These are phyloP conservation scores for Lordiphosa andalusiaca DNA, from an alignment of 2,888 invertebrate species.

Conservation along the genomic window DNA sequence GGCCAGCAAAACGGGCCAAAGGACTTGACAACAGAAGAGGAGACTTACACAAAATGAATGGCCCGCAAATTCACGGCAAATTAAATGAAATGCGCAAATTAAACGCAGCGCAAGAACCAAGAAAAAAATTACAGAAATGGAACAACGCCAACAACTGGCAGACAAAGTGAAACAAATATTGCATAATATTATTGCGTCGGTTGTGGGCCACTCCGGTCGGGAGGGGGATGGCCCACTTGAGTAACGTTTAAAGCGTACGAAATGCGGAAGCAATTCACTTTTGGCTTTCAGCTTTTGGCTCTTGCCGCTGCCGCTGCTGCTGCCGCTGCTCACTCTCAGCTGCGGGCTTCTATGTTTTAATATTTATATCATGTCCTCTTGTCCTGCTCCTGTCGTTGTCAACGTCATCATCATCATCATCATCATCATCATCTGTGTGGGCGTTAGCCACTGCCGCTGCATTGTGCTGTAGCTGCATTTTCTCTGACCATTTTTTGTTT, in stretches of 20 bases:
- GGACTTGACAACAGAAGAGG: too few species aligned
- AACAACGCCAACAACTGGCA: conserved; percentile 39
- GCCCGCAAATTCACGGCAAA: conserved; percentile 40
- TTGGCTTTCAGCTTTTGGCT: conserved; percentile 31
- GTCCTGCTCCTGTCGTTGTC: conserved; percentile 34
- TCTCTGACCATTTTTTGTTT: neutral
- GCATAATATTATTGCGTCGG: conserved; percentile 74
- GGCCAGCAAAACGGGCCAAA: neutral
- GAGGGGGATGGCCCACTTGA: conserved; percentile 18
- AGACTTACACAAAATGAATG: conserved; percentile 22
- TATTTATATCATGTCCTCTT: conserved; percentile 54
- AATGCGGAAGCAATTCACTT: conserved; percentile 56
- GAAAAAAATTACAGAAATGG: conserved; percentile 7
- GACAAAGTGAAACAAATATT: conserved; percentile 73
- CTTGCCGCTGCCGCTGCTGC: conserved; percentile 20
- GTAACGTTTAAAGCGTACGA: conserved; percentile 42
- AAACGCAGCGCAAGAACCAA: too few species aligned
- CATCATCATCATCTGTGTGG: conserved; percentile 28
- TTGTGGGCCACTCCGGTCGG: conserved; percentile 27
- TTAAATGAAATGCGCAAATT: conserved; percentile 47
- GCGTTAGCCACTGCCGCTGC: conserved; percentile 2
- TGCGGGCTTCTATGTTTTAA: conserved; percentile 38
- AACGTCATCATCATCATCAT: conserved; percentile 44
- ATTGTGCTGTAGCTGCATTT: conserved; percentile 2
- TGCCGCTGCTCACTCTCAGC: conserved; percentile 2